Percentiles rank a stretch among this genome's conserved stretches.
Evolutionary conservation across 2,113 vertebrate genomes (phyloP).

Genomic region (Nycticryphes semicollaris): DNA sequence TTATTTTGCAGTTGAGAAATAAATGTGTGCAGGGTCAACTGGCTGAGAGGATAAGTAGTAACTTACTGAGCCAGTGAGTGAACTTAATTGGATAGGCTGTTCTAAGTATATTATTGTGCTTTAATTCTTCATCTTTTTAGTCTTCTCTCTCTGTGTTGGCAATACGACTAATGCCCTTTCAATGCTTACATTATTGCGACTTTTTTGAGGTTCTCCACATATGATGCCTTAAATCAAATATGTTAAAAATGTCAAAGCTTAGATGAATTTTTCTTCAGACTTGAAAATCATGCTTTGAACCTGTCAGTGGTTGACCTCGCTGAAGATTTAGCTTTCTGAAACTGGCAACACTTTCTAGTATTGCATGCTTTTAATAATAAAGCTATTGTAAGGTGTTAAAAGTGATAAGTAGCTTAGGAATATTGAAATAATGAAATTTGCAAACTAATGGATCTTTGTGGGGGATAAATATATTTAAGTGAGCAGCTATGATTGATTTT

Average conservation of each 20-base stretch:
- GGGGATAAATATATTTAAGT: background rate
- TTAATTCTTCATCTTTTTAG: constrained; percentile 57
- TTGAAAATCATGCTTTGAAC: background rate
- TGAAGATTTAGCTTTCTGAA: background rate
- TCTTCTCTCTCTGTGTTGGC: background rate
- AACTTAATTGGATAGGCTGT: constrained; percentile 36
- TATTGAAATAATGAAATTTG: background rate
- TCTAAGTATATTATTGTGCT: background rate
- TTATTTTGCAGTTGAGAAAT: background rate
- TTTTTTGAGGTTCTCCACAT: background rate
- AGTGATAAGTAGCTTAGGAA: background rate
- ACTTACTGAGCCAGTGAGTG: constrained; percentile 19
- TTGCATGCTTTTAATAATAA: background rate
- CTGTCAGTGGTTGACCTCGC: background rate
- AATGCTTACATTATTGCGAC: background rate
- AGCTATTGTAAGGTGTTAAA: background rate
- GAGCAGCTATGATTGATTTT: background rate
- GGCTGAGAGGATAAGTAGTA: constrained; percentile 25
- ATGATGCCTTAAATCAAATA: background rate
- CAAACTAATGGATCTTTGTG: background rate
- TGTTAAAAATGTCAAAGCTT: background rate
- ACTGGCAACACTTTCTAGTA: background rate
- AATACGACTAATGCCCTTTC: background rate
- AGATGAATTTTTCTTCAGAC: background rate
- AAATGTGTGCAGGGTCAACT: background rate